These are phyloP conservation scores for Astreopora myriophthalma DNA, from an alignment of 64 coral and sea anemone genomes.

Conservation along the genomic window DNA sequence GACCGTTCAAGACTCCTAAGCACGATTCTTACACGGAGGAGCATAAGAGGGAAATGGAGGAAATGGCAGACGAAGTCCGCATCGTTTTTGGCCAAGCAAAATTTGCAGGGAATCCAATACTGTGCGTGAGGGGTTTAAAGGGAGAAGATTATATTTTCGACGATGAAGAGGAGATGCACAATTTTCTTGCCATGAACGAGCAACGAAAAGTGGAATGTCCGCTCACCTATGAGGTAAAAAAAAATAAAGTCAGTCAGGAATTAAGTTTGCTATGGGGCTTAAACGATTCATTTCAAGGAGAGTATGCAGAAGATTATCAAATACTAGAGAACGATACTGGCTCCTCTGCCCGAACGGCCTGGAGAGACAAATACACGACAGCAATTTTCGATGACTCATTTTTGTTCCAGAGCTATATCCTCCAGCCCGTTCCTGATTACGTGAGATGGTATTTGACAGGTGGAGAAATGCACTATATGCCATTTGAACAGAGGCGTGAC, in stretches of 20 bases:
- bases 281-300: background rate
- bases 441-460: background rate
- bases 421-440: conserved; percentile 21
- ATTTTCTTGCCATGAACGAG: background rate
- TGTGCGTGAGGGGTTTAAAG: background rate
- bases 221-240: background rate
- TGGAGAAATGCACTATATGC: conserved; percentile 15
- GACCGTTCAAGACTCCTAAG: background rate
- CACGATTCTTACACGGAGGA: background rate
- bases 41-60: conserved; percentile 10
- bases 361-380: background rate
- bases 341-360: background rate
- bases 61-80: background rate
- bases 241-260: background rate
- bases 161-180: background rate
- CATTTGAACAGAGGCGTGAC: background rate
- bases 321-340: background rate
- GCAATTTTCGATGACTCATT: background rate
- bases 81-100: background rate
- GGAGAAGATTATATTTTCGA: background rate
- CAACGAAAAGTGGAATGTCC: background rate
- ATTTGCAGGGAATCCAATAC: background rate
- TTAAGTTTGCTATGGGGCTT: background rate
- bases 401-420: background rate
- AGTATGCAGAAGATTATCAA: background rate